A percentile compares a stretch with the other conserved stretches of the same genome.
phyloP scores from a whole-genome alignment of 2,888 invertebrate species.

The Ornithoptera priamus region DNA sequence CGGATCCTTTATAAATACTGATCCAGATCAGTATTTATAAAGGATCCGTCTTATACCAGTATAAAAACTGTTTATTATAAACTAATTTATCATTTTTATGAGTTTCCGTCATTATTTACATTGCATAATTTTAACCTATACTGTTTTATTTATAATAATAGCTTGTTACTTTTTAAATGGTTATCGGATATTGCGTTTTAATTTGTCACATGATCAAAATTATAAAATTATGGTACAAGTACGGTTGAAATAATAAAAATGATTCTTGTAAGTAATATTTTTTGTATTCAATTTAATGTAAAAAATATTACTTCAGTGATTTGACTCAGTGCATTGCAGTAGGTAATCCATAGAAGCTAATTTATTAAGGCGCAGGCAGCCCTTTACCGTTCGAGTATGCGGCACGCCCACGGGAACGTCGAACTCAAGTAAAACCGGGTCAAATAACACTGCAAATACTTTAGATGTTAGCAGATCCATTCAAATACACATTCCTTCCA shows the following conservation, averaged over 20 bases:
- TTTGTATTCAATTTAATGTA: too few species aligned
- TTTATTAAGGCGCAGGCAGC: constrained; percentile 6
- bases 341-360: constrained; percentile 1
- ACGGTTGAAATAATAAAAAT: too few species aligned
- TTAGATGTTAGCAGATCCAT: not conserved
- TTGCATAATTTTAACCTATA: not conserved
- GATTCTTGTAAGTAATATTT: too few species aligned
- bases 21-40: too few species aligned
- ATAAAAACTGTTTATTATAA: not conserved
- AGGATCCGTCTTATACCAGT: too few species aligned
- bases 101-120: not conserved
- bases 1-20: not conserved
- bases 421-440: constrained; percentile 57
- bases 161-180: not conserved
- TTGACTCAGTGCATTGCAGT: not conserved
- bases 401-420: constrained; percentile 58
- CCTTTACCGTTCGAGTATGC: constrained; percentile 19
- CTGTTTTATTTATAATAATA: not conserved
- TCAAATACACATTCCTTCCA: not conserved
- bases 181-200: too few species aligned
- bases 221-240: too few species aligned
- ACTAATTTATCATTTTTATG: not conserved
- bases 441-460: constrained; percentile 37
- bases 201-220: too few species aligned
- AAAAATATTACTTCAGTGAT: too few species aligned